Evolutionary conservation across 2,888 invertebrate species (phyloP), one percentile per base, ranked within the genome.

Genomic region (Minunthozetes semirufus): DNA sequence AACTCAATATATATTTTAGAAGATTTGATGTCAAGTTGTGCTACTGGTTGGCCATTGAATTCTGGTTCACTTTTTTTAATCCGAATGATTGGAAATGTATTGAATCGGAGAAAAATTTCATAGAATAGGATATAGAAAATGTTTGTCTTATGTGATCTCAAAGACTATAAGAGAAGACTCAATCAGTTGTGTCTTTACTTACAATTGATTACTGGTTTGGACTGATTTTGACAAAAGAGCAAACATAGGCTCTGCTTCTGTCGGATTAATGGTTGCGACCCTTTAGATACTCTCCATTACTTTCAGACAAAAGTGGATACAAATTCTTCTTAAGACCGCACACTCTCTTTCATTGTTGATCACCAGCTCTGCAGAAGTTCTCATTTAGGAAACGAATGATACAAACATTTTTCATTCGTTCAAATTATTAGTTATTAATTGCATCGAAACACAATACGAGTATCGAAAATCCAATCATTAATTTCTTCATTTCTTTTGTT

Each of bases 181-280:
- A 61, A 61, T 61, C 27, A 61, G 38, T 66, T 66, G 25, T 22
- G 25, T 66, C 17, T n/a, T 66, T 19, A 9, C 66, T 38, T 66
- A n/a, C 17, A 38, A 66, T 66, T 66, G 42, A 38, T 66, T 19
- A 38, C 66, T 63, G 33, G 59, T 59, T 59, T 22, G 59, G 9
- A 63, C 63, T 66, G 66, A 29, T 8, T 38, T 66, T 66, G 66
- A 66, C 66, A 66, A 66, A 33, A 66, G 66, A 66, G 66, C 38
- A 66, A 66, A 33, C 33, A 38, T 61, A 66, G 38, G 66, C n/a
- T 61, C 61, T 61, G 50, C 42, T 53, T 53, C 19, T 27, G 59
- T 8, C 19, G 3, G 15, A 59, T 25, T 59, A 59, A 59, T 59
- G 66, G 66, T 66, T 66, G 19, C 19, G 66, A 66, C 38, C 66